These are phyloP conservation scores for Otocyon megalotis DNA, from an alignment of 2,113 vertebrate genomes.

Conservation along the genomic window DNA sequence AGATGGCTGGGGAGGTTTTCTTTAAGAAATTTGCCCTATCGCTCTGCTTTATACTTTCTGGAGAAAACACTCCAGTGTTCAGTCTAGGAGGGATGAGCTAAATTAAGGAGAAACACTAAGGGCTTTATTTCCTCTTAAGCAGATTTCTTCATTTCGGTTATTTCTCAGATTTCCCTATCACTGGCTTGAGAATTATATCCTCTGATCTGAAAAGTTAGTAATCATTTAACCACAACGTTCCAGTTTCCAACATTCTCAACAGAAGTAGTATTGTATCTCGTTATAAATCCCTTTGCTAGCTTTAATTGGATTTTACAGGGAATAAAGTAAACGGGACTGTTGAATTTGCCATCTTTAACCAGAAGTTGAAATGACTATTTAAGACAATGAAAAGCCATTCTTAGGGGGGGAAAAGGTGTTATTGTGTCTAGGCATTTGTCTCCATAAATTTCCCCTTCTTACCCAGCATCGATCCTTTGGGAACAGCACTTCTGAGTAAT, in stretches of 20 bases:
- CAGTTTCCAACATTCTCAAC: background rate
- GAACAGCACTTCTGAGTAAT: conserved; percentile 35
- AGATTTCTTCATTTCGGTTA: background rate
- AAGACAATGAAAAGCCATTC: conserved; percentile 62
- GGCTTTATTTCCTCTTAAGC: background rate
- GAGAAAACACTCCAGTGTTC: background rate
- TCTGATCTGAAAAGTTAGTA: background rate
- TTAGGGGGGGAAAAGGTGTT: background rate
- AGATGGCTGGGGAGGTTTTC: background rate
- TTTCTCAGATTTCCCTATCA: background rate
- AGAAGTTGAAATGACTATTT: conserved; percentile 37
- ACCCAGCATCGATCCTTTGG: conserved; percentile 54
- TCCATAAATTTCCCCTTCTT: conserved; percentile 57
- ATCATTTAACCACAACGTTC: background rate
- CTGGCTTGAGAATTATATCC: background rate
- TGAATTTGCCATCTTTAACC: conserved; percentile 6
- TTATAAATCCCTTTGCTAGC: conserved; percentile 34
- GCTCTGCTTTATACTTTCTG: background rate
- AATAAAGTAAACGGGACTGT: conserved; percentile 41
- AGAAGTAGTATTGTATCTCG: conserved; percentile 27
- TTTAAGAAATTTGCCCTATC: background rate
- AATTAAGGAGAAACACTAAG: background rate
- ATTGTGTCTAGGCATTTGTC: conserved; percentile 39
- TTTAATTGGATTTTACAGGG: conserved; percentile 10
- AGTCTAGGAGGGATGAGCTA: background rate